phyloP scores from a whole-genome alignment of 2,113 vertebrate species.

The Megaceryle torquata region DNA sequence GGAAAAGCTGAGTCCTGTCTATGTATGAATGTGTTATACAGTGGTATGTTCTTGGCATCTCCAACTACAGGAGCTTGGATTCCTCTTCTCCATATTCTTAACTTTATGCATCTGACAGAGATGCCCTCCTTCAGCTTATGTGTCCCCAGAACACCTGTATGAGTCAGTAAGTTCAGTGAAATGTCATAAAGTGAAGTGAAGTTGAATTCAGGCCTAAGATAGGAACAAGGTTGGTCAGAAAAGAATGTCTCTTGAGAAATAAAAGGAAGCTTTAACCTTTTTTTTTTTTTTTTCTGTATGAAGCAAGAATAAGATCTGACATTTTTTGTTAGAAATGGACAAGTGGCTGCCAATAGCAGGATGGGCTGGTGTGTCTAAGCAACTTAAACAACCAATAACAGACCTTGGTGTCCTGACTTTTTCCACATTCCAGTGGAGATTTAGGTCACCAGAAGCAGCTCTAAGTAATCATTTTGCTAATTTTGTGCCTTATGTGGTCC shows the following conservation, averaged over 20 bases:
- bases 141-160: not conserved
- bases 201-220: not conserved
- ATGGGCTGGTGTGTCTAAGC: not conserved
- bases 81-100: not conserved
- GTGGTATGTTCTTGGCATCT: not conserved
- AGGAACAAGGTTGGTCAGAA: not conserved
- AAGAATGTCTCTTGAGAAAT: not conserved
- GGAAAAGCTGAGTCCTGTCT: not conserved
- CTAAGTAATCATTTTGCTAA: not conserved
- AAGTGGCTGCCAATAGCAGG: not conserved
- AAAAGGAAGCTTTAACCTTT: not conserved
- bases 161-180: not conserved
- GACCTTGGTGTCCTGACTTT: not conserved
- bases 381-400: not conserved
- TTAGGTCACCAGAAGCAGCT: not conserved
- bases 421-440: not conserved
- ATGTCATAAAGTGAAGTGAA: not conserved
- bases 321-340: not conserved
- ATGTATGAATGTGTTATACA: not conserved
- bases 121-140: not conserved
- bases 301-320: not conserved
- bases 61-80: not conserved
- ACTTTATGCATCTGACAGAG: not conserved
- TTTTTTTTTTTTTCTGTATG: not conserved
- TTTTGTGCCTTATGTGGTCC: not conserved